Percentiles rank a stretch among this genome's conserved stretches.
phyloP scores from a whole-genome alignment of 2,888 invertebrate species.

The Metalampra italica region DNA sequence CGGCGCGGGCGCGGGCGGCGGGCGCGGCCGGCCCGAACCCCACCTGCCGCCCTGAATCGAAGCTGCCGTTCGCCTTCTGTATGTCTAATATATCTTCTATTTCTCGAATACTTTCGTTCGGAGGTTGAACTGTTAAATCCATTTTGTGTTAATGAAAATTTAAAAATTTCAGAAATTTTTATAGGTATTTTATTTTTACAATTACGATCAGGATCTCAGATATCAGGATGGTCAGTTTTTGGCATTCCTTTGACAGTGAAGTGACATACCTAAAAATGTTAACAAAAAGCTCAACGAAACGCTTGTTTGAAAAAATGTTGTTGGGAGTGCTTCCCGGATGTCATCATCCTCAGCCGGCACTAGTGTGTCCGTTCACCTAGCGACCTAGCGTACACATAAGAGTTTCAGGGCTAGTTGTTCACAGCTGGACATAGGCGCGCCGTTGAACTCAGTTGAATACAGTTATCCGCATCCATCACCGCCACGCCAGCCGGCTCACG shows the following conservation, averaged over 20 bases:
- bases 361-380: too few species aligned
- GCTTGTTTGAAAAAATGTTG: too few species aligned
- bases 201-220: constrained; percentile 14
- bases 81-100: constrained; percentile 69
- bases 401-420: too few species aligned
- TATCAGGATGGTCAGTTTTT: constrained; percentile 37
- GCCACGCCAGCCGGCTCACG: too few species aligned
- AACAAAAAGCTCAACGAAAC: too few species aligned
- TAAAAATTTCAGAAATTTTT: constrained; percentile 41
- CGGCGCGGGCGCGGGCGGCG: constrained; percentile 21
- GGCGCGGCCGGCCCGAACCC: constrained; percentile 51
- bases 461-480: too few species aligned
- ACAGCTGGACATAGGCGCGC: too few species aligned
- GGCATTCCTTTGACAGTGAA: constrained; percentile 12
- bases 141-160: constrained; percentile 26
- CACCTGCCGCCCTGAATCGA: constrained; percentile 46
- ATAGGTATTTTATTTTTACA: constrained; percentile 10
- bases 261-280: too few species aligned
- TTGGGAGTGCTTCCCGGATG: too few species aligned
- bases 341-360: too few species aligned
- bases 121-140: constrained; percentile 34
- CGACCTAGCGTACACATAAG: too few species aligned
- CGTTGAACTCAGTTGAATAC: too few species aligned
- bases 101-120: constrained; percentile 50
- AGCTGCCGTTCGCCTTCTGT: constrained; percentile 62